phyloP scores from a whole-genome alignment of 2,113 vertebrate genomes.

The Rhineura floridana region DNA sequence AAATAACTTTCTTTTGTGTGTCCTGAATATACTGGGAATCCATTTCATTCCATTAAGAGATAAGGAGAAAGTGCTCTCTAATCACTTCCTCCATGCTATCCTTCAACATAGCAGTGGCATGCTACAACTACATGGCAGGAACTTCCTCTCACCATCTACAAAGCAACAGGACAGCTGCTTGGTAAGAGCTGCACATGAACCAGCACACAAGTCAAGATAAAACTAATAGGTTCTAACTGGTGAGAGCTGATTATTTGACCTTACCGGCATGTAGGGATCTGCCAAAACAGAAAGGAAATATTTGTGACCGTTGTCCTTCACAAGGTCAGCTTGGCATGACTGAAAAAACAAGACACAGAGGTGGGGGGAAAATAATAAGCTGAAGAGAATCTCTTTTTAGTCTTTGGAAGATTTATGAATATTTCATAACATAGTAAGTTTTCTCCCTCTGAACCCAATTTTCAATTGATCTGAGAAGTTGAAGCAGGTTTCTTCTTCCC shows the following conservation, averaged over 20 bases:
- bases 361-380: conserved; percentile 24
- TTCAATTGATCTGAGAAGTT: conserved; percentile 2
- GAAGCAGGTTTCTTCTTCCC: neutral
- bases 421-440: neutral
- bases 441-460: neutral
- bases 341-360: conserved; percentile 66
- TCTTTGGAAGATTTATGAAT: rapidly evolving
- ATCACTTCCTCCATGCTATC: neutral
- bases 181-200: neutral
- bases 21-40: neutral
- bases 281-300: conserved; percentile 98
- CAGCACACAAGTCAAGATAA: too few relatives aligned
- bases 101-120: neutral
- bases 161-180: neutral
- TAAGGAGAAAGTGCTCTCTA: neutral
- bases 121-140: neutral
- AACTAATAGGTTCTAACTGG: neutral
- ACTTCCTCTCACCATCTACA: neutral
- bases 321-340: conserved; percentile 98
- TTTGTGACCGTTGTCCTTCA: conserved; percentile 99
- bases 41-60: neutral
- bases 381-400: neutral
- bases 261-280: conserved; percentile 98
- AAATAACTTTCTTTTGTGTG: neutral
- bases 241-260: conserved; percentile 45